Evolutionary conservation across 2,113 vertebrate species (phyloP).

Genomic region (Plecotus auritus): DNA sequence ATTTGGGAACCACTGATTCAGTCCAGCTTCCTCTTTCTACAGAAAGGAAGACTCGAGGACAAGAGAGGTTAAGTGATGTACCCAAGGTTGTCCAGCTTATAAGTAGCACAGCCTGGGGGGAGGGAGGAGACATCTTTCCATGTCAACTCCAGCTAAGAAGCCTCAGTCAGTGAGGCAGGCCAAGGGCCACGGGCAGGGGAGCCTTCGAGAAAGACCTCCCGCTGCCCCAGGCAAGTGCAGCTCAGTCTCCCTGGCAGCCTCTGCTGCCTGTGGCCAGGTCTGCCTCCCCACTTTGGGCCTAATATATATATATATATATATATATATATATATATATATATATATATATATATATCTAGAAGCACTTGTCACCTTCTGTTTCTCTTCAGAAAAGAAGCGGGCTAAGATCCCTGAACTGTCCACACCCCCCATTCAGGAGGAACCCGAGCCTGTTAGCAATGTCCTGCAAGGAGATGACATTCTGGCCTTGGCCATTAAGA

Average conservation of each 20-base stretch:
- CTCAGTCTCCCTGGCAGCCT: background rate
- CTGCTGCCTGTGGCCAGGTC: background rate
- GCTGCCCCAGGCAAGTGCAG: background rate
- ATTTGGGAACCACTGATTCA: background rate
- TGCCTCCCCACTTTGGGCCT: background rate
- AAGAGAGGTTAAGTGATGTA: background rate
- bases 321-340: too few species aligned
- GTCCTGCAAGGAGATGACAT: constrained; percentile 79
- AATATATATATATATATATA: background rate
- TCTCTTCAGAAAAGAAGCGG: constrained; percentile 81
- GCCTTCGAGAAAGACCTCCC: background rate
- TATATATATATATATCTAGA: background rate
- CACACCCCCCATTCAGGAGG: constrained; percentile 64
- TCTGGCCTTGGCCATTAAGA: constrained; percentile 79
- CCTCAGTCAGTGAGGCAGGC: background rate
- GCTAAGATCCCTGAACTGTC: constrained; percentile 62
- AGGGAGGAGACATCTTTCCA: background rate
- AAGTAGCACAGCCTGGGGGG: background rate
- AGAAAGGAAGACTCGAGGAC: background rate
- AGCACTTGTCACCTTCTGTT: constrained; percentile 12
- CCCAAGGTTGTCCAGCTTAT: background rate
- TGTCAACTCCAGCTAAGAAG: background rate
- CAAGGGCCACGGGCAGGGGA: background rate
- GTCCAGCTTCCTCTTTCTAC: background rate
- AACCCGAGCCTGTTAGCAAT: constrained; percentile 57